Conservation (phyloP, 2,113 vertebrate species). For the mouse (Mus musculus) region GRCm39 chr6:126904001-126904500, state of each 20-base stretch:
- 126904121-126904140: conserved; percentile 36
- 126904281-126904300: not conserved
- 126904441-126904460: not conserved
- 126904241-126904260: not conserved
- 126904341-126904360: not conserved
- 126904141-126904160: not conserved
- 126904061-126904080: conserved; percentile 46
- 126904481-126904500: conserved; percentile 72
- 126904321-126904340: conserved; percentile 5
- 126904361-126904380: not conserved
- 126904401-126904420: not conserved
- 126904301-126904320: not conserved
- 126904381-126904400: not conserved
- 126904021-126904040: not conserved
- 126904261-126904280: not conserved
- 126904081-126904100: not conserved
- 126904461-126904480: not conserved
- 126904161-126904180: not conserved
- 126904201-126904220: not conserved
- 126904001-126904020: not conserved
- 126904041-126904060: not conserved
- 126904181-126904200: not conserved
- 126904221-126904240: not conserved
- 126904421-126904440: not conserved
- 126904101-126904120: not conserved